Conservation (phyloP, 2,888 invertebrate genomes). For the Cloeon dipterum region DNA sequence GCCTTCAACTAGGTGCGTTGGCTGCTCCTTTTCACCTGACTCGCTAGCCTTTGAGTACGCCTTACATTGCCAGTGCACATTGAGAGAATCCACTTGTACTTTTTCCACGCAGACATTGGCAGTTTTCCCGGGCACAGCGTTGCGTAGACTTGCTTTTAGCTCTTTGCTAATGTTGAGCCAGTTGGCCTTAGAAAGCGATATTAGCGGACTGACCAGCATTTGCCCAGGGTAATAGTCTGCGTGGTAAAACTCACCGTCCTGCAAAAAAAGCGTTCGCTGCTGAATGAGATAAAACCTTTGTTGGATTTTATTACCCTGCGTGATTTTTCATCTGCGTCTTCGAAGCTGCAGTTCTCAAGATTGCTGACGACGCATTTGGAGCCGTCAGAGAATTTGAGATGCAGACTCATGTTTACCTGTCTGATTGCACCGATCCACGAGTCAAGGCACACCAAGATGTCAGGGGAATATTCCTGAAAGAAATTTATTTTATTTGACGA, state of each 20-base stretch:
- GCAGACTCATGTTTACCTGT: constrained; percentile 40
- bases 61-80: constrained; percentile 72
- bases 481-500: no score
- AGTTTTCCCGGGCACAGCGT: constrained; percentile 19
- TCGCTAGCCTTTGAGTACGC: constrained; percentile 32
- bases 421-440: constrained; percentile 77
- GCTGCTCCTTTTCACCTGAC: constrained; percentile 32
- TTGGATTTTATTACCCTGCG: constrained; percentile 22
- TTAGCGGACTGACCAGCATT: constrained; percentile 46
- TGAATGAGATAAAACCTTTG: not conserved
- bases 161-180: constrained; percentile 59
- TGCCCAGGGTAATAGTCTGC: constrained; percentile 47
- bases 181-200: constrained; percentile 50
- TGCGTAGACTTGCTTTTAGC: constrained; percentile 28
- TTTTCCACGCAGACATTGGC: constrained; percentile 56
- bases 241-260: constrained; percentile 28
- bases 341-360: constrained; percentile 41
- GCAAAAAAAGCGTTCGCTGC: constrained; percentile 7
- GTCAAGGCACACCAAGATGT: constrained; percentile 68
- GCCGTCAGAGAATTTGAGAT: constrained; percentile 38
- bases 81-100: constrained; percentile 55
- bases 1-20: constrained; percentile 39
- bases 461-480: constrained; percentile 48
- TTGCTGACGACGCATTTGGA: constrained; percentile 40
- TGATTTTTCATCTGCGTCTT: constrained; percentile 44